Evolutionary conservation across 2,888 invertebrate genomes (phyloP), one percentile per base, ranked within the genome.

Genomic region (Synanthedon formicaeformis): DNA sequence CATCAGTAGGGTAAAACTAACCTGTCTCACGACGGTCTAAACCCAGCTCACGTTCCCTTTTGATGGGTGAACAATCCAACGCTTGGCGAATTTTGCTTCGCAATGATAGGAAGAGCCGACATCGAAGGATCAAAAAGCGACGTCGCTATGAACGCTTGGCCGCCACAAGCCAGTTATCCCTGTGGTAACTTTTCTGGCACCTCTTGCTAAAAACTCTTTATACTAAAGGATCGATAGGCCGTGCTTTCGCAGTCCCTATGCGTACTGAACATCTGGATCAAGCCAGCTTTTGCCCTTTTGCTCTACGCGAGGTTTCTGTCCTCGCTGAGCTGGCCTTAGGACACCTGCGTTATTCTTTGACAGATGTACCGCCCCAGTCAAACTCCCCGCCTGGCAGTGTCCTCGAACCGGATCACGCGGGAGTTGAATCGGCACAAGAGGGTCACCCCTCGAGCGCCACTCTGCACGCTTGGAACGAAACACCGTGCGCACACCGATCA

Each of bases 111-210:
- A 48, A 48, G 88, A 92, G 90, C 90, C 90, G 91, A 91, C 89
- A 91, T 91, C 90, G 90, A 92, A 90, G 87, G 89, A 91, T 90
- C 90, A 90, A 91, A 90, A 90, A 90, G 89, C 89, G 81, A 90
- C 89, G 90, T 91, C 89, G 48, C 48, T 41, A 13, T 41, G 14
- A 48, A 48, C 48, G 48, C 16, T 48, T 48, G 13, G 48, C 16
- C 85, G 89, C 89, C 89, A 89, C 89, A 89, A 90, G 88, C 88
- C 89, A 90, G 16, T 89, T 89, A 90, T 90, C 90, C 90, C 90
- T 90, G 89, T 90, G 90, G 90, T 90, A 91, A 91, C 90, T 91
- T 91, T 91, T 90, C 23, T 23, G 23, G 23, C 23, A 23, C 23
- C 23, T 23, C 90, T 90, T 90, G 85, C 90, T 23, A 23, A 23